phyloP scores from a whole-genome alignment of 2,888 invertebrate species.

The Ormyrus thymus region DNA sequence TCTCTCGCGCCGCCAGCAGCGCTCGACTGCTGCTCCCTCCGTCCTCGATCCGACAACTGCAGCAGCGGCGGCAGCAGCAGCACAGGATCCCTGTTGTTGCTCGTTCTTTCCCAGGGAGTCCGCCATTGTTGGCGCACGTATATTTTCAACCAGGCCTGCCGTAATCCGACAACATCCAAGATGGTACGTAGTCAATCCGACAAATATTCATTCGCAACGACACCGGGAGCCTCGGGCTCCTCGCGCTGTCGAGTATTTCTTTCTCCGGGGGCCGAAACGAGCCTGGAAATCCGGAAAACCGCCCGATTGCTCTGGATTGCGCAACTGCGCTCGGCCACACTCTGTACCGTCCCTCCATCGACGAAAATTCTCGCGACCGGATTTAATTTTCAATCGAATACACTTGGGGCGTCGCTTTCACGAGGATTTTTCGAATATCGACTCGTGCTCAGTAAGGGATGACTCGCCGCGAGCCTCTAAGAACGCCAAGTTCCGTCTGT shows the following conservation, averaged over 20 bases:
- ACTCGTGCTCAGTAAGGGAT: no score
- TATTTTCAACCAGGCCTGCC: conserved; percentile 82
- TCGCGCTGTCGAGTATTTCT: conserved; percentile 64
- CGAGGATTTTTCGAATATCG: no score
- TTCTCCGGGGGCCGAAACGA: conserved; percentile 42
- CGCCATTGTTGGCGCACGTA: conserved; percentile 91
- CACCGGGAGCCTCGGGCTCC: neutral
- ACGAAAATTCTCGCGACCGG: no score
- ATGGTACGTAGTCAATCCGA: conserved; percentile 80
- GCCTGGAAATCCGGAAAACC: conserved; percentile 60
- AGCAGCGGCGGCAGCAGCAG: no score
- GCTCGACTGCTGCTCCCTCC: neutral
- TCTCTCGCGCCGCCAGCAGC: neutral
- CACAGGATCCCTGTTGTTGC: conserved; percentile 35
- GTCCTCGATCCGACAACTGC: neutral
- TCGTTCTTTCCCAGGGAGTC: conserved; percentile 86
- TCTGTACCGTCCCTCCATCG: no score
- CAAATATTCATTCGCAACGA: conserved; percentile 44
- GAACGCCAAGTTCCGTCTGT: no score
- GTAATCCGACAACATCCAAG: conserved; percentile 89
- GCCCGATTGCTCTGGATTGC: conserved; percentile 70
- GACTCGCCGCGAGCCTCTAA: no score
- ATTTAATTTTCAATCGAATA: no score
- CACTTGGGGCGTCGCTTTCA: no score
- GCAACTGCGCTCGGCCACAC: conserved; percentile 64